Conservation (phyloP, 2,888 invertebrate genomes). For the Oeneis ivallda region DNA sequence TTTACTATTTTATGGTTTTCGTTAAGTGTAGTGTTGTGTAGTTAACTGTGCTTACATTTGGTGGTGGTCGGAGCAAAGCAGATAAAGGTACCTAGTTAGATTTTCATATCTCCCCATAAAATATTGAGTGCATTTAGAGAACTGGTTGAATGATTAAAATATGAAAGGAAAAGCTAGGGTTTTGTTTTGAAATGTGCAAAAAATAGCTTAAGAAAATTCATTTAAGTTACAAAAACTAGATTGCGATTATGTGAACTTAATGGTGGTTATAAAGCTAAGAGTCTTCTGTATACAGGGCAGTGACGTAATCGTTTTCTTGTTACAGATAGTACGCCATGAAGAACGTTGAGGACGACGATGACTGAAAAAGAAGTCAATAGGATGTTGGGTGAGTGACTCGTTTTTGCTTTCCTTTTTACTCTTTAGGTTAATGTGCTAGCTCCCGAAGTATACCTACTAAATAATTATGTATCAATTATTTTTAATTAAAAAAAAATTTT, state of each 20-base stretch:
- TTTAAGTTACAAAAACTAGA: background rate
- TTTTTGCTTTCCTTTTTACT: slow-evolving; percentile 5
- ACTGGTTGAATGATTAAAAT: background rate
- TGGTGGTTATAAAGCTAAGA: background rate
- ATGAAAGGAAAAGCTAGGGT: too few species aligned
- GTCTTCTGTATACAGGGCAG: background rate
- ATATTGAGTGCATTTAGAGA: background rate
- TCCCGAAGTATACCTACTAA: too few species aligned
- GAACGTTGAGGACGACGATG: slow-evolving; percentile 69
- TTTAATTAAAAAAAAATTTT: too few species aligned
- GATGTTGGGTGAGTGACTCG: slow-evolving; percentile 71
- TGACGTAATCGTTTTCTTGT: slow-evolving; percentile 35
- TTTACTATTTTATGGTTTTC: slow-evolving; percentile 48
- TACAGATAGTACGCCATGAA: slow-evolving; percentile 59
- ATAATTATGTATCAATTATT: background rate
- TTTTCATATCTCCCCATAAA: background rate
- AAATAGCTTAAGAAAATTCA: too few species aligned
- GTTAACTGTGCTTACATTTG: slow-evolving; percentile 60
- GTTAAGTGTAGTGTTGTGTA: slow-evolving; percentile 59
- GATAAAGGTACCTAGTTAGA: slow-evolving; percentile 30
- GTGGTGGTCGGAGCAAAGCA: slow-evolving; percentile 24
- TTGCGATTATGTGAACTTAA: background rate
- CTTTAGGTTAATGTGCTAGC: background rate
- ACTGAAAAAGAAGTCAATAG: slow-evolving; percentile 76
- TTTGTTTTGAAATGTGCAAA: too few species aligned